Evolutionary conservation across 2,888 invertebrate genomes (phyloP).

Genomic region (Ophion slaviceki): DNA sequence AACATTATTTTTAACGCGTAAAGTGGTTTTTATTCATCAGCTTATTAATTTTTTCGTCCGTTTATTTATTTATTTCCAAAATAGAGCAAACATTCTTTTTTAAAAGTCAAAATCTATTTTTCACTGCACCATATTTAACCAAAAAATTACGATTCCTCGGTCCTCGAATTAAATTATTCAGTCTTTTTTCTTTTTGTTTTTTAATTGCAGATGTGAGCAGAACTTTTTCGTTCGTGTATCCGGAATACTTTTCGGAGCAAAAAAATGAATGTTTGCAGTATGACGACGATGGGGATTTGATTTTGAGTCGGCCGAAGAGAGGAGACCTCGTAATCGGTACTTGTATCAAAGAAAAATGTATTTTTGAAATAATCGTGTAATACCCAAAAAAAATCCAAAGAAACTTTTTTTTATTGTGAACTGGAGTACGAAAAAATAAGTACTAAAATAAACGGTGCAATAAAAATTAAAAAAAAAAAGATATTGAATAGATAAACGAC

Average conservation of each 20-base stretch:
- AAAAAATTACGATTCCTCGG: background rate
- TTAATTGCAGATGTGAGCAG: conserved; percentile 88
- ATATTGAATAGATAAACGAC: background rate
- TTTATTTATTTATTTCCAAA: background rate
- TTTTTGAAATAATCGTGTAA: too few relatives aligned
- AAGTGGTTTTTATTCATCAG: background rate
- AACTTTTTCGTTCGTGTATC: conserved; percentile 88
- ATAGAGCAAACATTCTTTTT: too few relatives aligned
- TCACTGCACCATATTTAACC: background rate
- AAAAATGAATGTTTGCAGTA: conserved; percentile 75
- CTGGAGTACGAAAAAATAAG: background rate
- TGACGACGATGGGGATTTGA: conserved; percentile 90
- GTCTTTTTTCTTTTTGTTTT: conserved; percentile 19
- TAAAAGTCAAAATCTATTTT: background rate
- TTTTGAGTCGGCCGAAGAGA: conserved; percentile 85
- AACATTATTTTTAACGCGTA: conserved; percentile 3
- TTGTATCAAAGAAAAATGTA: background rate
- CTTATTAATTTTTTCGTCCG: background rate
- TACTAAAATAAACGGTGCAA: background rate
- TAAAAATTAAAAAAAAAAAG: background rate
- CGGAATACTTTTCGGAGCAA: conserved; percentile 77
- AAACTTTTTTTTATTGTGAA: background rate
- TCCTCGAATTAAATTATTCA: background rate
- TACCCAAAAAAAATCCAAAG: background rate
- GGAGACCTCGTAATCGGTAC: conserved; percentile 88